Conservation (phyloP, 2,888 invertebrate genomes). For the Teinopalpus imperialis region DNA sequence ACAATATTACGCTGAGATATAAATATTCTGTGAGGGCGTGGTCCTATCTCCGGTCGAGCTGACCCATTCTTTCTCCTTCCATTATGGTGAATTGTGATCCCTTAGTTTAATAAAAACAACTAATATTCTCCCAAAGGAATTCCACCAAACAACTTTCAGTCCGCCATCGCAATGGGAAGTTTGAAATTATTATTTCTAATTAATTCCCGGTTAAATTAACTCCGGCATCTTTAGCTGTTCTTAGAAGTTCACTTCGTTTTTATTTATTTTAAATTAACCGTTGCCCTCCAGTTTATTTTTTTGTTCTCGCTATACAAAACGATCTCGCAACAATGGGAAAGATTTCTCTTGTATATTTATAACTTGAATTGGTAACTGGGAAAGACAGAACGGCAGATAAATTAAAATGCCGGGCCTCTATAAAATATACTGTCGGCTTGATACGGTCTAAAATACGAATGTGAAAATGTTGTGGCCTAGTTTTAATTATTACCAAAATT, state of each 20-base stretch:
- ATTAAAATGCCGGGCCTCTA: constrained; percentile 1
- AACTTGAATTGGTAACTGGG: constrained; percentile 8
- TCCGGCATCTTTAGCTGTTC: neutral
- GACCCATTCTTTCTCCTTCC: too few relatives aligned
- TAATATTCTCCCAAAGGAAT: too few relatives aligned
- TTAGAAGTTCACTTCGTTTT: neutral
- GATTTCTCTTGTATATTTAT: constrained; percentile 8
- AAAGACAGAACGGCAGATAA: neutral
- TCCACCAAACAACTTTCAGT: too few relatives aligned
- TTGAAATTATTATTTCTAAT: constrained; percentile 5
- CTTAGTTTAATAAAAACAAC: too few relatives aligned
- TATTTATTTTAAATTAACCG: constrained; percentile 23
- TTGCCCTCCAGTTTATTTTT: neutral
- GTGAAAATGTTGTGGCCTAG: too few relatives aligned
- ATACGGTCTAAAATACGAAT: too few relatives aligned
- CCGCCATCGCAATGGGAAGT: neutral
- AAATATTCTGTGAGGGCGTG: too few relatives aligned
- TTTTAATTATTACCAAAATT: too few relatives aligned
- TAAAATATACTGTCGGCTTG: neutral
- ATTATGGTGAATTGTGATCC: too few relatives aligned
- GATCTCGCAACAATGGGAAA: constrained; percentile 12
- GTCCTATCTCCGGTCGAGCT: too few relatives aligned
- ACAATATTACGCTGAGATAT: too few relatives aligned
- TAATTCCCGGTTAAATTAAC: constrained; percentile 2
- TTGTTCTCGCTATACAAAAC: constrained; percentile 7